These are phyloP conservation scores for Scrobipalpa costella DNA, from an alignment of 2,888 invertebrate species.

Conservation along the genomic window DNA sequence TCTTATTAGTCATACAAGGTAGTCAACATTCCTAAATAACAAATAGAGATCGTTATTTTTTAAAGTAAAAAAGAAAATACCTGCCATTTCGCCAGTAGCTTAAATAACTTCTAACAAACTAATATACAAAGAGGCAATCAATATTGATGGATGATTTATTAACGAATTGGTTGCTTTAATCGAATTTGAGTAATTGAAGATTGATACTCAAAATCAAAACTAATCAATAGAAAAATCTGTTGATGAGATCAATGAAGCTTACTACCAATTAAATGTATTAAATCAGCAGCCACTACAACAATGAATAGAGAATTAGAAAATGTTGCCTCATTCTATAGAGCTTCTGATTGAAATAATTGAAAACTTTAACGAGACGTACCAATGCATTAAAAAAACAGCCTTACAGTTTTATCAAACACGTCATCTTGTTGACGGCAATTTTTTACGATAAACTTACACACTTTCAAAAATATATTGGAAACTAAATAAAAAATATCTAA, in stretches of 20 bases:
- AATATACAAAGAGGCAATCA: constrained; percentile 56
- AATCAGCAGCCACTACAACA: constrained; percentile 38
- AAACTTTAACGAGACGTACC: too few species aligned
- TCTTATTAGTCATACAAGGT: not conserved
- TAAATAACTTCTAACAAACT: constrained; percentile 38
- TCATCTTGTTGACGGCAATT: too few species aligned
- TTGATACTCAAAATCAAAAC: constrained; percentile 36
- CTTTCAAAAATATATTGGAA: too few species aligned
- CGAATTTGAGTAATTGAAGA: constrained; percentile 54
- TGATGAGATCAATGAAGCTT: constrained; percentile 45
- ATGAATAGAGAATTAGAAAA: not conserved
- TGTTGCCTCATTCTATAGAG: not conserved
- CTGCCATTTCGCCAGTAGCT: constrained; percentile 59
- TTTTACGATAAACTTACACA: too few species aligned
- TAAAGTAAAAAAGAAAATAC: not conserved
- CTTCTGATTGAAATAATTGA: too few species aligned
- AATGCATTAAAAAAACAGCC: too few species aligned
- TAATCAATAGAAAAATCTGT: constrained; percentile 22
- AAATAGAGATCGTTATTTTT: too few species aligned
- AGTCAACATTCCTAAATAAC: too few species aligned
- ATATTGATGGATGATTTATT: constrained; percentile 62
- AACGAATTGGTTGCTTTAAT: constrained; percentile 71
- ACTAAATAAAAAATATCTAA: too few species aligned
- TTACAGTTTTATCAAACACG: too few species aligned
- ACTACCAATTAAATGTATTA: constrained; percentile 48